These are phyloP conservation scores for Halcyon malimbica DNA, from an alignment of 2,113 vertebrate species.

Conservation along the genomic window DNA sequence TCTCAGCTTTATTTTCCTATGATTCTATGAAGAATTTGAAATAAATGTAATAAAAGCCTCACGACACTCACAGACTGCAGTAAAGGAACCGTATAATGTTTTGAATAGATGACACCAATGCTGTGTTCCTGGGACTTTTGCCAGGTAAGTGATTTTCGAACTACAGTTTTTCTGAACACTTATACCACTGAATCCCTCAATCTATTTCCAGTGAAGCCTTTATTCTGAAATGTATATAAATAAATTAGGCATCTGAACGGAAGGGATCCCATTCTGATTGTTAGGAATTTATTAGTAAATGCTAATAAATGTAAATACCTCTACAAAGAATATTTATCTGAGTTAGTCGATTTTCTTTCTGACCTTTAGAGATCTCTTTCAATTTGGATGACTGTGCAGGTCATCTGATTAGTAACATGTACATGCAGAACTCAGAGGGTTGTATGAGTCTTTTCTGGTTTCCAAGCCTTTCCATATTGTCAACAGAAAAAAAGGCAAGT, in stretches of 20 bases:
- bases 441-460: background rate
- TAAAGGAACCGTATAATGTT: constrained; percentile 21
- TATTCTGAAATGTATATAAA: background rate
- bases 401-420: background rate
- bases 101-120: constrained; percentile 6
- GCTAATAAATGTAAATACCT: background rate
- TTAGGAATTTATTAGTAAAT: background rate
- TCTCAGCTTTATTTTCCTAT: constrained; percentile 23
- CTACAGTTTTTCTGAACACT: constrained; percentile 10
- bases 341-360: background rate
- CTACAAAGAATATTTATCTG: background rate
- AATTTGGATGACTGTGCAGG: background rate
- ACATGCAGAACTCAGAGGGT: background rate
- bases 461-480: background rate
- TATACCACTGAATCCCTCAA: background rate
- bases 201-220: background rate
- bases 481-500: background rate
- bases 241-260: background rate
- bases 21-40: constrained; percentile 45
- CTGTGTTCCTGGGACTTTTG: constrained; percentile 44
- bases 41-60: constrained; percentile 40
- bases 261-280: background rate
- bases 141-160: constrained; percentile 35
- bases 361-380: background rate
- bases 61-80: background rate